Evolutionary conservation across 1,140 invertebrate genomes (phyloP), one percentile per base, ranked within the genome.

Genomic region (Tetraneura akinire): DNA sequence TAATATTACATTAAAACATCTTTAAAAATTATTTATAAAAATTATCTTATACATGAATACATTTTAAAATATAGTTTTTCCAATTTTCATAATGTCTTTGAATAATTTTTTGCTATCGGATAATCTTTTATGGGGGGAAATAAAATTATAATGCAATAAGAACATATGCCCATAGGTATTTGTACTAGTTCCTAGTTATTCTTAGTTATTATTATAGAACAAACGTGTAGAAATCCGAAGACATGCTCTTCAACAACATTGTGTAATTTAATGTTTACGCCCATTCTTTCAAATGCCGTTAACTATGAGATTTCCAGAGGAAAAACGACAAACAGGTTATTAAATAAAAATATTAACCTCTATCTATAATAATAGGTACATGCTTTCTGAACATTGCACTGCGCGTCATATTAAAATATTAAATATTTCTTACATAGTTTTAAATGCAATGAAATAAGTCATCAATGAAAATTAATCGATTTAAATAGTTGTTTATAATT

Each of bases 261-360:
- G 47, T 51, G 68, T 71, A 49, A 71, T 71, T 51, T 71, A 71
- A 71, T 29, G 47, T 71, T 71, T 29, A 71, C 68, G 68, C 68
- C 68, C 68, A 71, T 71, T 51, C 68, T 23, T 71, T 71, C 42
- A 71, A 71, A 71, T 71, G 68, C 68, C 68, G 68, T 71, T 71
- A 71, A 71, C 68, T 71, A 70, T 47, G 68, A 49, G 45, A 71
- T 71, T 49, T 71, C 47, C 23, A 29, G 47, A 71, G 68, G n/a
- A 68, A 14, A 49, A 49, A 71, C 47, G 26, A 14, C 68, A 71
- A 71, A 71, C 68, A 51, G 68, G 68, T 71, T 71, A 51, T 71
- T 71, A 71, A 49, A 49, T 71, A 51, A 21, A 71, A 71, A 49
- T 71, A 71, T 51, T 70, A 71, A 71, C 45, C 68, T 71, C 21